A percentile compares a stretch with the other conserved stretches of the same genome.
Evolutionary conservation across 2,888 invertebrate genomes (phyloP).

Genomic region (Sarcophaga rosellei): DNA sequence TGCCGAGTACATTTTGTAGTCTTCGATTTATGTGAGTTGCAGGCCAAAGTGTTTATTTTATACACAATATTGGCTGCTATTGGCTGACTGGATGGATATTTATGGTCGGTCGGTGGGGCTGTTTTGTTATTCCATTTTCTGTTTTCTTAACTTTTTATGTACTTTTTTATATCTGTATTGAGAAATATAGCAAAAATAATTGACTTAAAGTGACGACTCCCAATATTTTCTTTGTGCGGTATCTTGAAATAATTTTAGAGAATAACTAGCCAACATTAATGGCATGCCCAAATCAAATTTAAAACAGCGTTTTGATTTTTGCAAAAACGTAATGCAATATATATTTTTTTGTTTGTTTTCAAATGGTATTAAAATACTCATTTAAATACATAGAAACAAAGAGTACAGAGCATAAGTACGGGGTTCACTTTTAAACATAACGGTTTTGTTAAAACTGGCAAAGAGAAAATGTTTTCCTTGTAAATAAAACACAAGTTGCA

Average conservation of each 20-base stretch:
- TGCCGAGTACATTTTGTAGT: conserved; percentile 16
- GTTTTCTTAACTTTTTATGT: conserved; percentile 5
- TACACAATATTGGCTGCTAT: conserved; percentile 28
- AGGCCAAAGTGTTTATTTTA: conserved; percentile 4
- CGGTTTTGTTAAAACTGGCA: no score
- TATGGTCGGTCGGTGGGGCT: conserved; percentile 24
- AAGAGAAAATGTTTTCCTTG: no score
- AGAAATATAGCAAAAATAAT: conserved; percentile 66
- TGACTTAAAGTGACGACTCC: conserved; percentile 57
- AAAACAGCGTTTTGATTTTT: not conserved
- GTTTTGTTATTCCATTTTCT: not conserved
- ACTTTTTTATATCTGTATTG: conserved; percentile 17
- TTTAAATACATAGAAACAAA: no score
- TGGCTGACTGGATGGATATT: conserved; percentile 28
- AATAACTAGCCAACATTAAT: not conserved
- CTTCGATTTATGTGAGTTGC: conserved; percentile 23
- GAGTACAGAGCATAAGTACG: no score
- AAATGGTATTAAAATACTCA: no score
- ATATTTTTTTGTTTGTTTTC: no score
- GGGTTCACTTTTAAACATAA: no score
- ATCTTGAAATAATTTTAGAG: conserved; percentile 8
- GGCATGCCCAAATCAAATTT: not conserved
- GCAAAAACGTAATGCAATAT: no score
- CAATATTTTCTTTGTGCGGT: conserved; percentile 23
- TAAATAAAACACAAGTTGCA: no score